These are phyloP conservation scores for Pygmarrhopalites habei DNA, from an alignment of 1,140 invertebrate genomes.

Conservation along the genomic window DNA sequence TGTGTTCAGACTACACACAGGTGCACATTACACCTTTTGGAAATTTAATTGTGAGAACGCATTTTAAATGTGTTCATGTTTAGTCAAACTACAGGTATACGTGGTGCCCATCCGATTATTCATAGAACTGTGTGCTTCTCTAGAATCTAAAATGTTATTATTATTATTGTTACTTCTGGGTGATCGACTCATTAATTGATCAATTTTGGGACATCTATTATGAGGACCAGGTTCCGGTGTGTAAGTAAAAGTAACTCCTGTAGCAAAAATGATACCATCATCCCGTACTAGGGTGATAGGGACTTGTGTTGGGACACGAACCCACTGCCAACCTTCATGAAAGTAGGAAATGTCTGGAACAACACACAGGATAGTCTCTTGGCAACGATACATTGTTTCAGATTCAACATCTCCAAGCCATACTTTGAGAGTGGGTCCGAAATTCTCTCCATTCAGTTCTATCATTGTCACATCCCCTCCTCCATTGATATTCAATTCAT, in stretches of 20 bases:
- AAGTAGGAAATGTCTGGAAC: conserved; percentile 58
- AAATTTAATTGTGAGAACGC: too few relatives aligned
- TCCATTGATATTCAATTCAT: conserved; percentile 54
- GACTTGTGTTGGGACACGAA: conserved; percentile 55
- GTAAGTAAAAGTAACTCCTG: conserved; percentile 53
- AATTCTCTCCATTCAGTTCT: conserved; percentile 57
- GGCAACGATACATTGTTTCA: conserved; percentile 59
- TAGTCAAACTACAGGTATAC: too few relatives aligned
- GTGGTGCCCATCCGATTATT: too few relatives aligned
- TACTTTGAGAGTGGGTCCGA: conserved; percentile 54
- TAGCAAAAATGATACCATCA: conserved; percentile 62
- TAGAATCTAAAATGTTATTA: too few relatives aligned
- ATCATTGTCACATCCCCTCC: conserved; percentile 60
- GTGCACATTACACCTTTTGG: too few relatives aligned
- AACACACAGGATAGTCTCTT: conserved; percentile 56
- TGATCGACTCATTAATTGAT: conserved; percentile 26
- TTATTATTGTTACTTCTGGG: too few relatives aligned
- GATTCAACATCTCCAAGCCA: conserved; percentile 62
- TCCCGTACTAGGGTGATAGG: conserved; percentile 57
- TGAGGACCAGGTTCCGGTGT: conserved; percentile 38
- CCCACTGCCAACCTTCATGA: conserved; percentile 53
- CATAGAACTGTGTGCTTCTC: too few relatives aligned
- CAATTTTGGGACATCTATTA: conserved; percentile 18
- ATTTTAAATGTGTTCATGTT: too few relatives aligned
- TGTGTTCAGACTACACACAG: too few relatives aligned